Evolutionary conservation across 2,113 vertebrate genomes (phyloP).

Genomic region (Eublepharis macularius): DNA sequence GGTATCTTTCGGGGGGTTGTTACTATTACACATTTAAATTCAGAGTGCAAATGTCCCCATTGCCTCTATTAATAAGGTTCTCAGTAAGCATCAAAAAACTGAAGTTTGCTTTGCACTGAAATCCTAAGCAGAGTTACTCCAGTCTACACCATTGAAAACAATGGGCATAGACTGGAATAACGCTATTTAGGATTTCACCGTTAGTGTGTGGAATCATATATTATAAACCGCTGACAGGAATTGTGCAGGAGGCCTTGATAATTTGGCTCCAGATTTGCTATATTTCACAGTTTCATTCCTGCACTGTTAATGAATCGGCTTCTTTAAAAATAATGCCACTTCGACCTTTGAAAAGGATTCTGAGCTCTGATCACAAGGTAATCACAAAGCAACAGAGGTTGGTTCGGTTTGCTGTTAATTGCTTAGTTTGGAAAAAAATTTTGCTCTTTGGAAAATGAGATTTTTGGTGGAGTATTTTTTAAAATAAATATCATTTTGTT

Average conservation of each 20-base stretch:
- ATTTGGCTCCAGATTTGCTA: neutral
- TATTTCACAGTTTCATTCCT: neutral
- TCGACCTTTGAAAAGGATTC: neutral
- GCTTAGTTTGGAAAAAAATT: too few species aligned
- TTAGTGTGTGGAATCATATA: neutral
- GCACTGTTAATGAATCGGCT: neutral
- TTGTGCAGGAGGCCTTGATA: neutral
- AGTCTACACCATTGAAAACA: too few species aligned
- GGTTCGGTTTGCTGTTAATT: too few species aligned
- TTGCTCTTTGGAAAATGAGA: too few species aligned
- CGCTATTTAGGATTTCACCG: too few species aligned
- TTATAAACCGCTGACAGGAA: neutral
- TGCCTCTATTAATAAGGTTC: neutral
- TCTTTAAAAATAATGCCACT: neutral
- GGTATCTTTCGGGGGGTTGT: neutral
- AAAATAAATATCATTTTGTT: too few species aligned
- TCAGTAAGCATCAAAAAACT: neutral
- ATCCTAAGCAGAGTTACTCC: too few species aligned
- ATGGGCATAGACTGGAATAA: too few species aligned
- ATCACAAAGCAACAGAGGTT: too few species aligned
- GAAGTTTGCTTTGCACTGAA: neutral
- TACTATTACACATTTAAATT: neutral
- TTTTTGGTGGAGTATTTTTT: too few species aligned
- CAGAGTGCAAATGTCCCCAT: neutral
- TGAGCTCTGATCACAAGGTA: neutral